phyloP scores from a whole-genome alignment of 2,888 invertebrate genomes.

The Apamea sordens region DNA sequence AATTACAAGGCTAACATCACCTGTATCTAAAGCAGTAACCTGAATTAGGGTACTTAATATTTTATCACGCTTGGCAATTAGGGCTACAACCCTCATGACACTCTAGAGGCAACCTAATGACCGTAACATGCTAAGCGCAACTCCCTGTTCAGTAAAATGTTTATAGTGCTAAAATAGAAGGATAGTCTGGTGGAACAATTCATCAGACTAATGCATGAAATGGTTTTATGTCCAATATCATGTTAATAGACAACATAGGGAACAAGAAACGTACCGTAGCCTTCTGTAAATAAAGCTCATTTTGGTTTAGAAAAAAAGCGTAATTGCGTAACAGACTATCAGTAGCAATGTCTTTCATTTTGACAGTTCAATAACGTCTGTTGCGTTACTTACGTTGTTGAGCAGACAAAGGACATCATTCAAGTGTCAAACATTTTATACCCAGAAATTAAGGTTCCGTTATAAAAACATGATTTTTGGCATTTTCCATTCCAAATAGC shows the following conservation, averaged over 20 bases:
- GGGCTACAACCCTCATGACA: neutral
- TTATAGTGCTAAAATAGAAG: neutral
- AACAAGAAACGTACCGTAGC: neutral
- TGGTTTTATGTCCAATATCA: neutral
- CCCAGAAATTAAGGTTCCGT: too few species aligned
- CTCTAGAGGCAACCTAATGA: slow-evolving; percentile 9
- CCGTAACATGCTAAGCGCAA: slow-evolving; percentile 1
- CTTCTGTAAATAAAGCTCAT: neutral
- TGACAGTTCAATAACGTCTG: too few species aligned
- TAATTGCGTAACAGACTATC: too few species aligned
- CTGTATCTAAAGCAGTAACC: neutral
- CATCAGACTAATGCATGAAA: neutral
- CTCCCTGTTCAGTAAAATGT: slow-evolving; percentile 21
- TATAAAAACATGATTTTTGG: too few species aligned
- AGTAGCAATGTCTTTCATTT: too few species aligned
- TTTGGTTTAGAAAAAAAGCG: neutral
- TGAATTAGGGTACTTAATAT: slow-evolving; percentile 30
- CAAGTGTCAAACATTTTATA: too few species aligned
- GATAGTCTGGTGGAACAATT: neutral
- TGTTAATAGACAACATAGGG: neutral
- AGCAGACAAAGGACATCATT: too few species aligned
- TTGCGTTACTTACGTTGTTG: too few species aligned
- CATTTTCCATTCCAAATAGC: too few species aligned
- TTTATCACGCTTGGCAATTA: slow-evolving; percentile 31
- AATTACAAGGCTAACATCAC: neutral